These are phyloP conservation scores for Penaeus monodon DNA, from an alignment of 2,888 invertebrate genomes.

Conservation along the genomic window DNA sequence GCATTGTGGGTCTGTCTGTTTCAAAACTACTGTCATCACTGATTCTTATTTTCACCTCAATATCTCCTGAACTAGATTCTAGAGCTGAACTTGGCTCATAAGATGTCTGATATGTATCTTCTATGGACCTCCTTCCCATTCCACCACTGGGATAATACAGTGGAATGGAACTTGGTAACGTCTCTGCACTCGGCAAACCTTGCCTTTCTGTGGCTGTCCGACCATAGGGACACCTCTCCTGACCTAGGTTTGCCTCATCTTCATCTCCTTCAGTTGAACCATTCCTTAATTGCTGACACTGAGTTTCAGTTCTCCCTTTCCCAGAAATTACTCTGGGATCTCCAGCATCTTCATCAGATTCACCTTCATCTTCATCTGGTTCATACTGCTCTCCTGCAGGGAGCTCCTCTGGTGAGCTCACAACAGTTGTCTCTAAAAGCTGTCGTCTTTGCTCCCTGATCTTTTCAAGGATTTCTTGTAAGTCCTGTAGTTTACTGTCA, in stretches of 20 bases:
- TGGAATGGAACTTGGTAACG: no score
- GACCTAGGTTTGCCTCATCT: no score
- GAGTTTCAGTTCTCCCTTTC: no score
- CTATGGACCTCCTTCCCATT: background rate
- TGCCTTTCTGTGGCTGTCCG: no score
- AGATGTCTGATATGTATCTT: background rate
- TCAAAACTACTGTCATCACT: constrained; percentile 14
- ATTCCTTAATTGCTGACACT: no score
- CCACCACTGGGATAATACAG: no score
- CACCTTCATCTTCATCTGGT: background rate
- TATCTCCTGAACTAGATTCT: constrained; percentile 24
- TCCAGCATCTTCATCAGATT: no score
- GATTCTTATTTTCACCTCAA: constrained; percentile 10
- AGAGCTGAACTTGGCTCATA: constrained; percentile 3
- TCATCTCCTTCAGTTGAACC: no score
- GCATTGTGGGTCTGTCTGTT: no score
- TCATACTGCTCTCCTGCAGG: background rate
- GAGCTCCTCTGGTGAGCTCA: background rate
- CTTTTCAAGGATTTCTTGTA: constrained; percentile 10
- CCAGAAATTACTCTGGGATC: no score
- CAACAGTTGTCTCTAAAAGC: background rate
- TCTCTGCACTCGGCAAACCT: no score
- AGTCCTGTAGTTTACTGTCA: constrained; percentile 1
- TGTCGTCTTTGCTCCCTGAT: constrained; percentile 25
- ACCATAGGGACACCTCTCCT: no score